Conservation (phyloP, 2,113 vertebrate genomes). For the Scortum barcoo region DNA sequence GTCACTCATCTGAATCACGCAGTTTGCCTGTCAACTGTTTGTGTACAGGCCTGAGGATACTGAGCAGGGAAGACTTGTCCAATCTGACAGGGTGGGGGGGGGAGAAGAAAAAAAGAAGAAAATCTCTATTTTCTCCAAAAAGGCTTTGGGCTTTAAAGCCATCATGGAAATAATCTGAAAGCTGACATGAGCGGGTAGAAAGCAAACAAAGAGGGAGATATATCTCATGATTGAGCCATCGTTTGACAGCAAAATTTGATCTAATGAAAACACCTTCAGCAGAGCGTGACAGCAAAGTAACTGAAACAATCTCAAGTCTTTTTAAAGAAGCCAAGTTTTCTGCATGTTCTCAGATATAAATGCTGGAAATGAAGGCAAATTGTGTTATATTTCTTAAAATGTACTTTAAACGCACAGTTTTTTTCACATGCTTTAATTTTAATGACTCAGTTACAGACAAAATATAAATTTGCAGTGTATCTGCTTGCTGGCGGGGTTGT, state of each 20-base stretch:
- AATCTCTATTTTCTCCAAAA: slow-evolving; percentile 44
- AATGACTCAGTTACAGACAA: not conserved
- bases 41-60: slow-evolving; percentile 46
- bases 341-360: not conserved
- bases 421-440: not conserved
- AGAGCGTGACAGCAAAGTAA: not conserved
- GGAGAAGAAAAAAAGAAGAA: slow-evolving; percentile 30
- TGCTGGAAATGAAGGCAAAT: not conserved
- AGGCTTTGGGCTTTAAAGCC: slow-evolving; percentile 16
- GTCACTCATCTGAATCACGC: slow-evolving; percentile 58
- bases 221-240: not conserved
- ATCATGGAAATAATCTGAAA: slow-evolving; percentile 5
- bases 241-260: not conserved
- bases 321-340: not conserved
- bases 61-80: slow-evolving; percentile 38
- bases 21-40: slow-evolving; percentile 50
- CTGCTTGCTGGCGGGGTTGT: not conserved
- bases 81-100: slow-evolving; percentile 60
- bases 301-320: not conserved
- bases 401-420: not conserved
- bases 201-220: not conserved
- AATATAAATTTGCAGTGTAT: not conserved
- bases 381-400: not conserved
- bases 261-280: not conserved
- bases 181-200: slow-evolving; percentile 11